phyloP scores from a whole-genome alignment of 1,140 invertebrate genomes.

The Drosophila parabipectinata region DNA sequence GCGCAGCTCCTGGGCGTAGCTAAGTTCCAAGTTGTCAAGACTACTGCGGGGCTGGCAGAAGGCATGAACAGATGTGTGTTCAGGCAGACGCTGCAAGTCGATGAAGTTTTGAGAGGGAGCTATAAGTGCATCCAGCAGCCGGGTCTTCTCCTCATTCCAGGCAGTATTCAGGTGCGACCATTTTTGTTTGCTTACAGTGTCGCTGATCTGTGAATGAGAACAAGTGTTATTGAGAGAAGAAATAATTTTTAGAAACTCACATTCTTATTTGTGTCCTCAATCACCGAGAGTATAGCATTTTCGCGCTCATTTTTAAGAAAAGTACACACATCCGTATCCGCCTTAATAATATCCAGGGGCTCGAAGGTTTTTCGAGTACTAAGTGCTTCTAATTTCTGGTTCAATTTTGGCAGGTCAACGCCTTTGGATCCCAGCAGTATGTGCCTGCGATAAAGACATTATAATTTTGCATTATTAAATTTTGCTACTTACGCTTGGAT shows the following conservation, averaged over 20 bases:
- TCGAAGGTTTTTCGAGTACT: slow-evolving; percentile 94
- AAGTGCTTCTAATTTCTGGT: slow-evolving; percentile 94
- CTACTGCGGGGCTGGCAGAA: slow-evolving; percentile 83
- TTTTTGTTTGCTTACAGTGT: slow-evolving; percentile 89
- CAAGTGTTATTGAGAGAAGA: not conserved
- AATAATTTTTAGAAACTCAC: slow-evolving; percentile 85
- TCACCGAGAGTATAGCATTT: slow-evolving; percentile 95
- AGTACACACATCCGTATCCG: slow-evolving; percentile 91
- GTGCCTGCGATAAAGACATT: slow-evolving; percentile 86
- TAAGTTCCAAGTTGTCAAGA: slow-evolving; percentile 86
- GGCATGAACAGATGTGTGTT: slow-evolving; percentile 87
- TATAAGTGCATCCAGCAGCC: slow-evolving; percentile 94
- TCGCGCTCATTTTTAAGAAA: slow-evolving; percentile 97
- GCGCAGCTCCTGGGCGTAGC: slow-evolving; percentile 93
- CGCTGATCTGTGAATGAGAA: slow-evolving; percentile 86
- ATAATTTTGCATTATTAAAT: not conserved
- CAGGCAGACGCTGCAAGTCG: slow-evolving; percentile 89
- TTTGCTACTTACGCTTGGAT: slow-evolving; percentile 93
- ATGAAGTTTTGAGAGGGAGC: slow-evolving; percentile 93
- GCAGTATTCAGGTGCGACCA: slow-evolving; percentile 92
- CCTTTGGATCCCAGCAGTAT: slow-evolving; percentile 96
- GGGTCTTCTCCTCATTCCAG: slow-evolving; percentile 95
- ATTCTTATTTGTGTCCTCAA: slow-evolving; percentile 94
- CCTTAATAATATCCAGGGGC: slow-evolving; percentile 94
- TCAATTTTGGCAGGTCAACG: slow-evolving; percentile 95